Evolutionary conservation across 1,140 invertebrate genomes (phyloP), one percentile per base, ranked within the genome.

Genomic region (Drosophila littoralis): DNA sequence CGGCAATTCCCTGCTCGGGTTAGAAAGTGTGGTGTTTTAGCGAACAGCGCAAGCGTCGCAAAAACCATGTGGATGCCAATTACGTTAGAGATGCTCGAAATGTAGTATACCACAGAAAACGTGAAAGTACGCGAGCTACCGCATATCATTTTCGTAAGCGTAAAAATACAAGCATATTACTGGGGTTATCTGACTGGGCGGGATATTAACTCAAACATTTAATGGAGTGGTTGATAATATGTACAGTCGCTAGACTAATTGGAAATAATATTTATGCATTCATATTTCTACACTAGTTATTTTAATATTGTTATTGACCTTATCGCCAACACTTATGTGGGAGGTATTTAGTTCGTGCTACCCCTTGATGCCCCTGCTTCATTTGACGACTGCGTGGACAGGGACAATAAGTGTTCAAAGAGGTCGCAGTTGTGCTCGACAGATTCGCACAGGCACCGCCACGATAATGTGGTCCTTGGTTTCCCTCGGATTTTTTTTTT

Each of bases 261-360:
- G 38, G 9, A 40, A 8, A 40, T 12, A 40, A 4, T 43, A n/a
- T 43, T 43, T 43, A 43, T 42, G 6, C n/a, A 42, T 42, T 42
- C 40, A 42, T 15, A 10, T 10, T 43, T 43, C 13, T 13, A n/a
- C 12, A 46, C 43, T 46, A 22, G 7, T 15, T 17, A 17, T 8
- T 8, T 9, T 17, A 8, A 17, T n/a, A 50, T 50, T 28, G 13
- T 50, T 50, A n/a, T 50, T 22, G 22, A 10, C 22, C 10, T 12
- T 50, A 50, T 50, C 22, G 22, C 17, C 46, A 50, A 12, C 46
- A 50, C 22, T 50, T 10, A 1, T 32, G 46, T 50, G 46, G 46
- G 28, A 17, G 17, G 9, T 50, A 50, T 50, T 50, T 32, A 12
- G 17, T 22, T 50, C 5, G 6, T 46, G 17, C 7, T 46, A 12